These are phyloP conservation scores for Chelon labrosus DNA, from an alignment of 2,797 vertebrate genomes.

Conservation along the genomic window DNA sequence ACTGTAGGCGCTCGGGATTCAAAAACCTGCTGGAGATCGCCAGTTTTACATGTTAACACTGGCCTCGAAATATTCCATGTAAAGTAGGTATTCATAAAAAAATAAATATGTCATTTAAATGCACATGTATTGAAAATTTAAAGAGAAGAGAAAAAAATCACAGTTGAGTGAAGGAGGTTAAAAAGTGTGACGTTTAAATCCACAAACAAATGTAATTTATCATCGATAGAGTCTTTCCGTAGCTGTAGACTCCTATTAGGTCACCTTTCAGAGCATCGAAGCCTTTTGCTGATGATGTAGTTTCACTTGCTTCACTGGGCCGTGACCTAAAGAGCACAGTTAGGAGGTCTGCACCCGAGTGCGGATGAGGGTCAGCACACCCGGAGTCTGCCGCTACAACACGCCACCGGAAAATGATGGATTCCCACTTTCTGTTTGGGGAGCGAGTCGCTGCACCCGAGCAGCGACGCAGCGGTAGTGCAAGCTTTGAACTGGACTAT, in stretches of 20 bases:
- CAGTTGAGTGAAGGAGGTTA: neutral
- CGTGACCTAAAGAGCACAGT: conserved; percentile 27
- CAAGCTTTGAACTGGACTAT: neutral
- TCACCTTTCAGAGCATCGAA: conserved; percentile 35
- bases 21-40: conserved; percentile 2
- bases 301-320: conserved; percentile 55
- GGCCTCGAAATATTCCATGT: neutral
- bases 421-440: neutral
- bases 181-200: neutral
- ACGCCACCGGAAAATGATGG: conserved; percentile 34
- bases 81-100: neutral
- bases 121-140: no score
- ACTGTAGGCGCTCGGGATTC: neutral
- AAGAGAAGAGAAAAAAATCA: no score
- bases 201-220: conserved; percentile 21
- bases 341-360: conserved; percentile 18
- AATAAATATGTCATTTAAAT: no score
- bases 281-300: conserved; percentile 57
- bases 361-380: conserved; percentile 48
- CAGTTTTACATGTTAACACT: neutral
- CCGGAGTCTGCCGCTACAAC: conserved; percentile 8
- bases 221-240: conserved; percentile 32
- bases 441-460: neutral
- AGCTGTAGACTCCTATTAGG: conserved; percentile 30
- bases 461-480: neutral